Conservation (phyloP, 1,140 invertebrate species). For the Drosophila asahinai region DNA sequence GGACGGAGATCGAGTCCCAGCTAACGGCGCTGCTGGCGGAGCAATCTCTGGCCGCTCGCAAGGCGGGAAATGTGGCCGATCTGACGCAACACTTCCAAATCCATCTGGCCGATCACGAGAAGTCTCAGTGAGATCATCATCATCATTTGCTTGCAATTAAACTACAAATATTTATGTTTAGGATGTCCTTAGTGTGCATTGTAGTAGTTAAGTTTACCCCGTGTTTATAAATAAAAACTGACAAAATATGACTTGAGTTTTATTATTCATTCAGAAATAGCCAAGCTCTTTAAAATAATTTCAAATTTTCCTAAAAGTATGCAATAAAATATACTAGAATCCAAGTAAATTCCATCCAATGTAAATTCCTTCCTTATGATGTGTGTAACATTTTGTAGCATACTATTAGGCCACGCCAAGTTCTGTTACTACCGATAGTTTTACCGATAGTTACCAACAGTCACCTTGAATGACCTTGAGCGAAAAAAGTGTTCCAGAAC, state of each 20-base stretch:
- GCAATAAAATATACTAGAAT: not conserved
- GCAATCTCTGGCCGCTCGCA: constrained; percentile 38
- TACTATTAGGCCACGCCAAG: not conserved
- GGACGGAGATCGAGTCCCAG: constrained; percentile 90
- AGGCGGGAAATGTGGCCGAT: constrained; percentile 56
- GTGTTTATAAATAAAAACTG: constrained; percentile 24
- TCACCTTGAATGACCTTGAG: too few species aligned
- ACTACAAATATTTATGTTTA: constrained; percentile 61
- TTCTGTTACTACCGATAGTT: not conserved
- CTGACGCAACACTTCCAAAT: constrained; percentile 64
- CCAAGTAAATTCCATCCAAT: not conserved
- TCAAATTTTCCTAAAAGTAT: not conserved
- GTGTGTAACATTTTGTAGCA: not conserved
- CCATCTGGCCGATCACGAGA: constrained; percentile 50
- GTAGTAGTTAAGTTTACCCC: constrained; percentile 18
- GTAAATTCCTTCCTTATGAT: too few species aligned
- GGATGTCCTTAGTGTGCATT: constrained; percentile 41
- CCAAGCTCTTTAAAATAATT: not conserved
- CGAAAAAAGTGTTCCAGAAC: too few species aligned
- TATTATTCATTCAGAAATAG: not conserved
- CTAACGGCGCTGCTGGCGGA: constrained; percentile 75
- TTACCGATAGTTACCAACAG: not conserved
- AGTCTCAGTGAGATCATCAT: constrained; percentile 47
- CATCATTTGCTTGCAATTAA: constrained; percentile 14
- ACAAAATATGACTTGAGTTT: not conserved